Base-by-base conservation (phyloP, 2,888 invertebrate genomes). In the Nesidiocoris tenuis region DNA sequence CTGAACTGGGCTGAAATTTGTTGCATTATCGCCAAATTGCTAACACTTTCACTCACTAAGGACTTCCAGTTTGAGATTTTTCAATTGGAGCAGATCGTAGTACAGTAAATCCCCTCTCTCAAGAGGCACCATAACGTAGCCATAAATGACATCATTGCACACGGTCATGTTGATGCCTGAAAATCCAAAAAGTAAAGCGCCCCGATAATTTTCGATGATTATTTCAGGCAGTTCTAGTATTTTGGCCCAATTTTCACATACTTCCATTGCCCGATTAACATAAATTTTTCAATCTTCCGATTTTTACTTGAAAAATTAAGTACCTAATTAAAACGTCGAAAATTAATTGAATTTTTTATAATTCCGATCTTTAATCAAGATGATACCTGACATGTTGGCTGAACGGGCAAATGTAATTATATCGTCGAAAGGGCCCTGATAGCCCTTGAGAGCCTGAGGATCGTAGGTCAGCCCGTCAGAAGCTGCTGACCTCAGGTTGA, bases 351-450 rank as follows among this genome's bases (percentile, higher is more conserved):
- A n/a, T n/a, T n/a, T n/a, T n/a, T n/a, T n/a, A n/a, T n/a, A n/a
- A n/a, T n/a, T n/a, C n/a, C n/a, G n/a, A n/a, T n/a, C n/a, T n/a
- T n/a, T n/a, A n/a, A n/a, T n/a, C n/a, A n/a, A n/a, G n/a, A n/a
- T 84, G 66, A 92, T 84, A 74, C 85, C 88, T 88, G 82, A 87
- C 77, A 85, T 85, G 81, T 89, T 90, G 0, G 95, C 94, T 63
- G 92, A 91, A 9, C 92, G 83, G 1, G 97, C 96, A 85, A 98
- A 96, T 0, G 91, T 88, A 79, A 98, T 96, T 67, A 98, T 94
- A 83, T 98, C 98, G 85, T 98, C 97, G 0, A 88, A 85, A 0
- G 95, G 93, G 0, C 95, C 94, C 71, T 88, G 83, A 80, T 91
- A 94, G n/a, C 84, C 82, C 1, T 82, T 81, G 0, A 91, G 81